Percentiles rank a stretch among this genome's conserved stretches.
Conservation (phyloP, 2,797 vertebrate genomes). For the Mus caroli region DNA sequence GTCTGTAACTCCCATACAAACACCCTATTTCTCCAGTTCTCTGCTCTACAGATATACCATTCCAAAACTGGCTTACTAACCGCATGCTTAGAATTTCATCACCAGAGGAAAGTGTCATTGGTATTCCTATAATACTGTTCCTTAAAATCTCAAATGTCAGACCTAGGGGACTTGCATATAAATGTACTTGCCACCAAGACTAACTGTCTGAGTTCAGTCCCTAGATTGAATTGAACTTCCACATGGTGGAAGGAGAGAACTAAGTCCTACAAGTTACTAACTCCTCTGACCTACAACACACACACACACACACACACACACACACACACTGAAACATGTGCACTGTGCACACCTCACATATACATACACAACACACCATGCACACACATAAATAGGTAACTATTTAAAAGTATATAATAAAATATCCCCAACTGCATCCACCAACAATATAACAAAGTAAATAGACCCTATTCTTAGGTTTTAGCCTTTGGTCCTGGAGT, state of each 20-base stretch:
- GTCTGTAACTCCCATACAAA: not conserved
- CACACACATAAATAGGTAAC: not conserved
- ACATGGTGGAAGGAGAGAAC: not conserved
- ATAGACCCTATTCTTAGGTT: constrained; percentile 8
- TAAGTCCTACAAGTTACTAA: not conserved
- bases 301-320: not conserved
- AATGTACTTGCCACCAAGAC: not conserved
- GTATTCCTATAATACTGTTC: not conserved
- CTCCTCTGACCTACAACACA: not conserved
- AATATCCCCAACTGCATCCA: not conserved
- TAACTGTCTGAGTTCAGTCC: not conserved
- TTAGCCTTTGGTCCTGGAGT: constrained; percentile 3
- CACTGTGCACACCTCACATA: not conserved
- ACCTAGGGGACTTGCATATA: not conserved
- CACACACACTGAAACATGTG: not conserved
- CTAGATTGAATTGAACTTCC: not conserved
- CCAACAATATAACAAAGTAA: constrained; percentile 14
- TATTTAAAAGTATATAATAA: not conserved
- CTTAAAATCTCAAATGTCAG: constrained; percentile 6
- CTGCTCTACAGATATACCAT: not conserved
- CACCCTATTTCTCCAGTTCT: not conserved
- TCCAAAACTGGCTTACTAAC: constrained; percentile 18
- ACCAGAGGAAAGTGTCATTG: not conserved
- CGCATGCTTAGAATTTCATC: constrained; percentile 15
- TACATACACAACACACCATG: not conserved